Evolutionary conservation across 35 echinoderm and acorn worm genomes (phyloP).

Genomic region (Apostichopus japonicus): DNA sequence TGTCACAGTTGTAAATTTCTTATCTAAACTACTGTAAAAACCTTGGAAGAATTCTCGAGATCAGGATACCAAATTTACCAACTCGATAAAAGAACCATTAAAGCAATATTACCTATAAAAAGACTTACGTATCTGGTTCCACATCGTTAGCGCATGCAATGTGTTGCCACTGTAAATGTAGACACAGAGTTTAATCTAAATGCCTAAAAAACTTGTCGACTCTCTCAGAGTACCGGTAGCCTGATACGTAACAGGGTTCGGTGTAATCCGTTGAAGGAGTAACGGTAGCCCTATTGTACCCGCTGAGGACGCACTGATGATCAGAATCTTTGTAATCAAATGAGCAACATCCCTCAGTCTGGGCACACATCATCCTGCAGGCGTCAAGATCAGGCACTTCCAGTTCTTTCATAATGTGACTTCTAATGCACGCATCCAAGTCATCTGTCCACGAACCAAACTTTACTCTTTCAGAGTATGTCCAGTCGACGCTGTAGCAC

Average conservation of each 20-base stretch:
- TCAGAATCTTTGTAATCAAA: neutral
- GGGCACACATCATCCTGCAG: neutral
- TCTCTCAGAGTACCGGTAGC: neutral
- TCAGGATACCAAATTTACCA: too few species aligned
- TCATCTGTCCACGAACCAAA: neutral
- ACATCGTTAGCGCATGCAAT: too few species aligned
- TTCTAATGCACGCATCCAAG: slow-evolving; percentile 4
- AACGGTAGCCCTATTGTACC: neutral
- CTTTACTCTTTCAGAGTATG: neutral
- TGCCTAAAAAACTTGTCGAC: neutral
- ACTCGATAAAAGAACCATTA: too few species aligned
- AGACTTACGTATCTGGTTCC: too few species aligned
- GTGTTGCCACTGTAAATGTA: too few species aligned
- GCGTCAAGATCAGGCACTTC: neutral
- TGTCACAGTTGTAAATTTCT: too few species aligned
- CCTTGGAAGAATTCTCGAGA: too few species aligned
- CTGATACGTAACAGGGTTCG: neutral
- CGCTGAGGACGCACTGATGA: neutral
- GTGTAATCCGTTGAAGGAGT: neutral
- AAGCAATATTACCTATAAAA: too few species aligned
- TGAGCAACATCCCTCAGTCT: neutral
- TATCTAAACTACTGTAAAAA: too few species aligned
- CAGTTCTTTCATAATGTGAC: neutral
- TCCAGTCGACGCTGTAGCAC: neutral
- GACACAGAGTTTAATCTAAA: neutral